Conservation (phyloP, 2,113 vertebrate genomes). For the Etheostoma spectabile region DNA sequence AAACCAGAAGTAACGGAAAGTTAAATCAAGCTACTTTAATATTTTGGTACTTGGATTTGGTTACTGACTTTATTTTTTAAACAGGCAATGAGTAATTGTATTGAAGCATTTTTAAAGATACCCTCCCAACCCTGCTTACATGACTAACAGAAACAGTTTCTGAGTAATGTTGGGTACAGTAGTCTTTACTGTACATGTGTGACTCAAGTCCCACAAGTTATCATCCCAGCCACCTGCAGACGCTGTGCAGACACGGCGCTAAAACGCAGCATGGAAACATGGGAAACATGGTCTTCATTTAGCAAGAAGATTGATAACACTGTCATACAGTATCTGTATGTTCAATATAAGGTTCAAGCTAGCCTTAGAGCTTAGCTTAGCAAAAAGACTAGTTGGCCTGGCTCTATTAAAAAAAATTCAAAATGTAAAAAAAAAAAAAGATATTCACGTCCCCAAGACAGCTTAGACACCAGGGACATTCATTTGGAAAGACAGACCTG, state of each 20-base stretch:
- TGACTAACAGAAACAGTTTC: conserved; percentile 26
- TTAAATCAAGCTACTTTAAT: no score
- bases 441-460: not conserved
- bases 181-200: not conserved
- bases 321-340: not conserved
- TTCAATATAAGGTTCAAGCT: not conserved
- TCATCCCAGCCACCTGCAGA: conserved; percentile 35
- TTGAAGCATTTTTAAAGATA: no score
- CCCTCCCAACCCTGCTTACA: no score
- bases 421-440: conserved; percentile 8
- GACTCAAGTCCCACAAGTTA: not conserved
- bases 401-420: not conserved
- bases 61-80: no score
- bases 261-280: not conserved
- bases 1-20: no score
- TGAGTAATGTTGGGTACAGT: not conserved
- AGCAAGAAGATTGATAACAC: not conserved
- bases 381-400: not conserved
- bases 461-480: not conserved
- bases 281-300: not conserved
- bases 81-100: no score
- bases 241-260: not conserved
- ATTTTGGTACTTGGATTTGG: no score
- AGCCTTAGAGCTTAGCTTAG: conserved; percentile 1
- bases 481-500: not conserved